A percentile compares a stretch with the other conserved stretches of the same genome.
phyloP scores from a whole-genome alignment of 2,113 vertebrate species.

The Boulengeromyrus knoepffleri region DNA sequence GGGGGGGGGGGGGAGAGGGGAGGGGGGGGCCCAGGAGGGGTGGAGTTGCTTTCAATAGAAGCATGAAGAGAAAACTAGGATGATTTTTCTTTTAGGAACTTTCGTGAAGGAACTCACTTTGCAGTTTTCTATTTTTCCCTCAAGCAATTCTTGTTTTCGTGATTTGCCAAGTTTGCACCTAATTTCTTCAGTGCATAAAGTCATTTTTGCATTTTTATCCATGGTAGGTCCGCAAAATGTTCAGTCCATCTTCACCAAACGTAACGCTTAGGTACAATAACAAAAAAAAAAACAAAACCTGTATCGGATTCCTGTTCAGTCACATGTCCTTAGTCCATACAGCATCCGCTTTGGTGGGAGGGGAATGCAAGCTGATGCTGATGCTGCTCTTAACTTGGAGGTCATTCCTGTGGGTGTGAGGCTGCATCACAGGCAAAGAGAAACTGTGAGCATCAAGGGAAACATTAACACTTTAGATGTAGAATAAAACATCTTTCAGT shows the following conservation, averaged over 20 bases:
- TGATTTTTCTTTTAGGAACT: constrained; percentile 48
- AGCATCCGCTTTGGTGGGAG: constrained; percentile 12
- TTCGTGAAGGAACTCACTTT: constrained; percentile 61
- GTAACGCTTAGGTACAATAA: constrained; percentile 42
- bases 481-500: constrained; percentile 24
- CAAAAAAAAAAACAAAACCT: constrained; percentile 31
- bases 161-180: constrained; percentile 73
- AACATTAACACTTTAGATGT: constrained; percentile 29
- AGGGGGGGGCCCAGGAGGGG: constrained; percentile 35
- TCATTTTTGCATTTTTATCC: constrained; percentile 38
- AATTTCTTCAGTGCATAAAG: constrained; percentile 54
- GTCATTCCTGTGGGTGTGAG: constrained; percentile 25
- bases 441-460: constrained; percentile 29
- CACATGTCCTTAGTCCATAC: constrained; percentile 22
- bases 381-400: not conserved
- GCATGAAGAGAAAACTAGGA: constrained; percentile 58
- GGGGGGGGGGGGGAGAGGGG: constrained; percentile 35
- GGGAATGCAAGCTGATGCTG: constrained; percentile 13
- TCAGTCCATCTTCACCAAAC: constrained; percentile 34
- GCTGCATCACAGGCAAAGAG: not conserved
- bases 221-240: constrained; percentile 35
- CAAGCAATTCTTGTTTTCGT: constrained; percentile 50
- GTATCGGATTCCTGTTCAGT: constrained; percentile 32
- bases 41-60: constrained; percentile 57
- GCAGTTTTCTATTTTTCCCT: constrained; percentile 47